Base-by-base conservation (phyloP, 2,797 vertebrate genomes). In the Sebastes minor region DNA sequence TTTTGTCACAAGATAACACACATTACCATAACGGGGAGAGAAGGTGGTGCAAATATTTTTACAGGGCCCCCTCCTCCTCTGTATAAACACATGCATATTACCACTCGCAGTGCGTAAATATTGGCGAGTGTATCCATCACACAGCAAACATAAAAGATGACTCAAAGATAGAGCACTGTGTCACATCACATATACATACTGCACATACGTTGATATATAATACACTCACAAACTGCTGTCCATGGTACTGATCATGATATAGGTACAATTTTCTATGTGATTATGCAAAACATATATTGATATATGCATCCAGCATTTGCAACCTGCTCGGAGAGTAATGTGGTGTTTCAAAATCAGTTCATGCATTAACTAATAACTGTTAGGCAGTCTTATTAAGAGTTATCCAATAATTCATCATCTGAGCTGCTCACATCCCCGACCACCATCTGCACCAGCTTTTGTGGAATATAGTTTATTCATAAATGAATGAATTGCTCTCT, bases 41-140 rank as follows among this genome's bases (percentile, higher is more conserved):
- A 74, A 87, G 82, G 81, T 33, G 82, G 68, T 72, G 87, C 84
- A 91, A 86, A 92, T 90, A 90, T 89, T 88, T 86, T 83, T 32
- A 63, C 64, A 69, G 79, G 38, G 35, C 63, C 33, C 70, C 68
- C 60, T 64, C 57, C 46, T 59, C 67, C 71, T 71, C 72, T 79
- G 68, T 74, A 67, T 60, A 87, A 84, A 91, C 86, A 89, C 81
- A 85, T 64, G 75, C 75, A 86, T 71, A 86, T 80, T 65, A 55
- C 42, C 83, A 71, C 56, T 52, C 85, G 78, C 81, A 42, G 52
- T 53, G 74, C 4, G 28, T 69, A 90, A 90, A 92, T 88, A 92
- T 82, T 83, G 70, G 73, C 22, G 3, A 82, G 62, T 85, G 67
- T 67, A 77, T 88, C 76, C 12, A 62, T 84, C 81, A 73, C 63